Evolutionary conservation across 2,797 vertebrate genomes (phyloP).

Genomic region (Corythornis leucogaster): DNA sequence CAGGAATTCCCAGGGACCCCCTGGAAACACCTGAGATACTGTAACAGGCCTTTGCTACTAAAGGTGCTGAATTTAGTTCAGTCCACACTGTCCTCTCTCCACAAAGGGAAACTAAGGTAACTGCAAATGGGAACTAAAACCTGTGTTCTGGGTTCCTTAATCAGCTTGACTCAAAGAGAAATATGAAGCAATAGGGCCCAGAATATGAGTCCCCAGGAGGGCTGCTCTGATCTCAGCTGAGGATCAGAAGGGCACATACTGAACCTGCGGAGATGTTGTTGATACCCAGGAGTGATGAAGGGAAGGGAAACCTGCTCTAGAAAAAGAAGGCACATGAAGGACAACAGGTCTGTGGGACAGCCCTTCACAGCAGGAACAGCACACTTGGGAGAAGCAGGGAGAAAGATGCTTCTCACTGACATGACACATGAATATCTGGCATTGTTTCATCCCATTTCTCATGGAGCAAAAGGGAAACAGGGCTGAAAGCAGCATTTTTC

Average conservation of each 20-base stretch:
- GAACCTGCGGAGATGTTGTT: not conserved
- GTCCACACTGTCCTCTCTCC: not conserved
- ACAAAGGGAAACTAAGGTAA: not conserved
- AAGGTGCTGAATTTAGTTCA: slow-evolving; percentile 1
- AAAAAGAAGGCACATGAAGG: not conserved
- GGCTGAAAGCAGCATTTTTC: not conserved
- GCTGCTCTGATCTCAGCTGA: not conserved
- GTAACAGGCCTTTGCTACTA: not conserved
- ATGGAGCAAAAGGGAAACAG: not conserved
- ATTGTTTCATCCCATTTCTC: not conserved
- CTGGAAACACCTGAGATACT: not conserved
- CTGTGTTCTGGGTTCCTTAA: not conserved
- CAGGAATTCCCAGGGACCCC: not conserved
- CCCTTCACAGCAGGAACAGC: not conserved
- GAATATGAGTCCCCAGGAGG: not conserved
- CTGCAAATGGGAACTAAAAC: not conserved
- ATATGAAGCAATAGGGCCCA: not conserved
- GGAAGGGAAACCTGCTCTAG: not conserved
- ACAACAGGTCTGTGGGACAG: not conserved
- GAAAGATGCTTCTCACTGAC: not conserved
- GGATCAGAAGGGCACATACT: not conserved
- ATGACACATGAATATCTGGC: not conserved
- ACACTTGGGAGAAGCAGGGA: not conserved
- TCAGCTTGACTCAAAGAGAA: not conserved
- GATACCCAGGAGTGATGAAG: not conserved